Evolutionary conservation across 2,797 vertebrate species (phyloP), one percentile per base, ranked within the genome.

Genomic region (Hydrolagus colliei): DNA sequence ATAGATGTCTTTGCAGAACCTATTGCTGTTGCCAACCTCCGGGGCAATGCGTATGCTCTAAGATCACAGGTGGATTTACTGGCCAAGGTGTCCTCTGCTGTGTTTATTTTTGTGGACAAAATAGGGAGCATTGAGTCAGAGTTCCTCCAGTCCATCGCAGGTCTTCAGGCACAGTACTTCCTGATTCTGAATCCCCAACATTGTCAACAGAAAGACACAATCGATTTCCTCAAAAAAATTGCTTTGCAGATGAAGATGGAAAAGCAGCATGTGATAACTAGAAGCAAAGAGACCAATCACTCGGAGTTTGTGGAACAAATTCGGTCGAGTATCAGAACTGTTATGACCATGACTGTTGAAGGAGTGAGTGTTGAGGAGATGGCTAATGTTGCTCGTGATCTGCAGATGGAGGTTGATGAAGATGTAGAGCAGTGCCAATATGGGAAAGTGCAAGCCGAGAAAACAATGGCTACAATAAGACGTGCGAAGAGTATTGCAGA

Each of bases 41-140:
- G 94, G 18, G 95, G 95, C 1, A 93, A 96, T 78, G 92, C 93
- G 0, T 89, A 92, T 63, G 86, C 87, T 59, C 92, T 91, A 88
- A 91, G 92, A 88, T 89, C 91, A 86, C 90, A 91, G 87, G 90
- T 96, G 16, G 90, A 73, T 32, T 87, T 96, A 86, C 86, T 96
- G 87, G 93, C 94, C 0, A 89, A 93, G 27, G 92, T 92, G 16
- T 96, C 94, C 12, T 90, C 91, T 0, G 94, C 94, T 2, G 90
- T 95, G 71, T 96, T 96, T 91, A 94, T 96, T 20, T 89, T 96
- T 90, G 94, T 93, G 22, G 94, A 93, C 73, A 91, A 92, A 79
- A 92, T 95, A 61, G 90, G 88, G 2, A 91, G 92, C 65, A 90
- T 88, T 75, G 93, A 96, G 1, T 87, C 90, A 87, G 59, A 89